Evolutionary conservation across 2,888 invertebrate species (phyloP).

Genomic region (Prosapia bicincta): DNA sequence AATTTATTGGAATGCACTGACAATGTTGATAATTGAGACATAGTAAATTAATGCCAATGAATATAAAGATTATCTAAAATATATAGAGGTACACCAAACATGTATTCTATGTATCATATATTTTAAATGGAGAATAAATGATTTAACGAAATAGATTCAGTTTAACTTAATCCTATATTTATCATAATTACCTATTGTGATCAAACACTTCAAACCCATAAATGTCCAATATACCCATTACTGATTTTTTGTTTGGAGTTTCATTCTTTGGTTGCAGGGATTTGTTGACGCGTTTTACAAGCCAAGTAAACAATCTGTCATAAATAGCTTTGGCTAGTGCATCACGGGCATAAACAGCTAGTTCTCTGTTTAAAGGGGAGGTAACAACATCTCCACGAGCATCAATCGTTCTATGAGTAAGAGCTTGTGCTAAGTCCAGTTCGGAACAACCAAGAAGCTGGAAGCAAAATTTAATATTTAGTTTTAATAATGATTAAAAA

Average conservation of each 20-base stretch:
- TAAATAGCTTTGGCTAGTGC: slow-evolving; percentile 90
- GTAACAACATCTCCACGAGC: slow-evolving; percentile 79
- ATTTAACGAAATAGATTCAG: no score
- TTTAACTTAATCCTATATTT: no score
- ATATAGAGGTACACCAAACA: no score
- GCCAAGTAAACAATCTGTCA: slow-evolving; percentile 87
- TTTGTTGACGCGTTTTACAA: slow-evolving; percentile 74
- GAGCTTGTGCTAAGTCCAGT: slow-evolving; percentile 62
- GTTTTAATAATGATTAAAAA: no score
- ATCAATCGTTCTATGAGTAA: slow-evolving; percentile 83
- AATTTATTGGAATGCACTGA: no score
- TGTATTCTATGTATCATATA: no score
- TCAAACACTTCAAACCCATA: slow-evolving; percentile 94
- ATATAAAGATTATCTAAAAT: no score
- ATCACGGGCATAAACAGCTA: slow-evolving; percentile 82
- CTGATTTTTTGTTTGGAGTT: slow-evolving; percentile 56
- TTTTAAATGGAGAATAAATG: no score
- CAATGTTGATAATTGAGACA: no score
- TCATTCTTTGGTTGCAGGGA: slow-evolving; percentile 61
- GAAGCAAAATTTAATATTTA: slow-evolving; percentile 30
- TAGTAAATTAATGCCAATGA: no score
- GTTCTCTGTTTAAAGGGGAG: slow-evolving; percentile 75
- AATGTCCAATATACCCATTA: slow-evolving; percentile 90
- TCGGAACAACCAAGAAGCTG: slow-evolving; percentile 73
- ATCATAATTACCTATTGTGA: slow-evolving; percentile 78